phyloP scores from a whole-genome alignment of 2,113 vertebrate species.

The Cottus gobio region DNA sequence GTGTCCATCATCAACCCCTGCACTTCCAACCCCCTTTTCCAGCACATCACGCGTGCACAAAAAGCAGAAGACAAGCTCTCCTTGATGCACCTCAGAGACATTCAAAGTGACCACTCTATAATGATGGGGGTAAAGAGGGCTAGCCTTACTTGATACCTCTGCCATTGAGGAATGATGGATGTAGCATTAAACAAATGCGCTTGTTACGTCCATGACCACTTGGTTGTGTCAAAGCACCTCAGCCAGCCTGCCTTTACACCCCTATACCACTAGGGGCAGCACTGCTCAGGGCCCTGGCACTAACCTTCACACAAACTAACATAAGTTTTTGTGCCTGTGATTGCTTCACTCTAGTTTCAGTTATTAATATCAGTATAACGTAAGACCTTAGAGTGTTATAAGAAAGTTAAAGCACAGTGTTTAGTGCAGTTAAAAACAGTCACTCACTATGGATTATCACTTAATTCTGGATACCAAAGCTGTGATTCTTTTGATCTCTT shows the following conservation, averaged over 20 bases:
- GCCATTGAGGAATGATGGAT: conserved; percentile 47
- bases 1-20: conserved; percentile 32
- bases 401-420: conserved; percentile 28
- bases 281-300: conserved; percentile 74
- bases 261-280: conserved; percentile 75
- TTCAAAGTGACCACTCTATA: conserved; percentile 65
- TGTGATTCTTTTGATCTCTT: conserved; percentile 60
- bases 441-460: conserved; percentile 24
- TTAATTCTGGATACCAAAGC: conserved; percentile 75
- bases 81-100: conserved; percentile 48
- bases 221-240: conserved; percentile 61
- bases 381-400: conserved; percentile 35
- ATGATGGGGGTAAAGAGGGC: conserved; percentile 56
- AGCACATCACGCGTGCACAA: conserved; percentile 16
- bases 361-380: conserved; percentile 28
- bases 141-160: conserved; percentile 73
- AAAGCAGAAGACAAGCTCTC: conserved; percentile 24
- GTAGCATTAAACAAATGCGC: conserved; percentile 61
- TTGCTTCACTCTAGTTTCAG: conserved; percentile 30
- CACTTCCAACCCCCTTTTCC: conserved; percentile 16
- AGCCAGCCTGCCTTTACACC: conserved; percentile 79
- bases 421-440: conserved; percentile 33
- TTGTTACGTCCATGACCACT: conserved; percentile 59
- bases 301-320: conserved; percentile 48
- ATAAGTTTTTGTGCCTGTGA: conserved; percentile 40